Base-by-base conservation (phyloP, 2,113 vertebrate genomes). In the Accipiter cooperii region DNA sequence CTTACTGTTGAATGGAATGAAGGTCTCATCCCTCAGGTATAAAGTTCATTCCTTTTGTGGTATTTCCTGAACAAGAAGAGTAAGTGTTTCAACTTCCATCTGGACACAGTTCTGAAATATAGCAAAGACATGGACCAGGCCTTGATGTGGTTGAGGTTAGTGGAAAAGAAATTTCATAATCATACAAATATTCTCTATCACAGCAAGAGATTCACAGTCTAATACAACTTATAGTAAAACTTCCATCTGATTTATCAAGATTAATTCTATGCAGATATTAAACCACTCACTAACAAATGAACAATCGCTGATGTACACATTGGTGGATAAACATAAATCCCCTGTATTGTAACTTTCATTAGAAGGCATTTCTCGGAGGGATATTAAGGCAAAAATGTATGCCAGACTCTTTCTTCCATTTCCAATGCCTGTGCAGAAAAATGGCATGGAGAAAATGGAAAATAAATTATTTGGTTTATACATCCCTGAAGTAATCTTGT, bases 81-180 rank as follows among this genome's bases (percentile, higher is more conserved):
- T 44, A 89, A 97, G 64, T 82, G n/a, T 71, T 96, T 95, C 60
- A 54, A 13, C 31, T 93, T 93, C 85, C 92, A 94, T 95, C 87
- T 97, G 95, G 95, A 94, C 15, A 44, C 44, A 95, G 40, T 98
- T 96, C 90, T 97, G 86, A 96, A 87, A 82, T 74, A 83, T 66
- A 61, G 81, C 91, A 96, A 61, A 86, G 69, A 95, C 42, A 96
- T 34, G 40, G 33, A 90, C 84, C 89, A 94, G 90, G 66, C 80
- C 81, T 84, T 95, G 90, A 87, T 85, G 64, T 90, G 85, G 87
- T 94, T 96, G 92, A 94, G 52, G 82, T 95, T 95, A 97, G 61
- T 83, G 81, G 89, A 91, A 92, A 94, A 85, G 70, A 93, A 96
- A 65, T 75, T 87, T 85, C 87, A 79, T 87, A 92, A 96, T 96